Percentiles rank a stretch among this genome's conserved stretches.
phyloP scores from a whole-genome alignment of 1,140 invertebrate genomes.

The Limonius californicus region DNA sequence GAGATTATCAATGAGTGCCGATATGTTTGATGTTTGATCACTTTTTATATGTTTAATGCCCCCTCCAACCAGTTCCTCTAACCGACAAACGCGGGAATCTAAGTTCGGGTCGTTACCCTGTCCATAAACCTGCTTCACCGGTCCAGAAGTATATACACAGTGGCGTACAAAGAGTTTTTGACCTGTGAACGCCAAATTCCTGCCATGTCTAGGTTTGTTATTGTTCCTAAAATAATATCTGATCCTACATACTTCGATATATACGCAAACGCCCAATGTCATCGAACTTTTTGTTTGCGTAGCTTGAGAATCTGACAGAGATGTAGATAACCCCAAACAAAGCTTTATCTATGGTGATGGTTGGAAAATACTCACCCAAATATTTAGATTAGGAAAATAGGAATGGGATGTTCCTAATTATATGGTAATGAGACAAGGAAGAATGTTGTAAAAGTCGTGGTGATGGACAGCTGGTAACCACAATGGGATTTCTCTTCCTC shows the following conservation, averaged over 20 bases:
- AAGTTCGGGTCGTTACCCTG: slow-evolving; percentile 32
- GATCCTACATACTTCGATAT: background rate
- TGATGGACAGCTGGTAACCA: too few relatives aligned
- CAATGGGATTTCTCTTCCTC: too few relatives aligned
- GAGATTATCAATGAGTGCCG: slow-evolving; percentile 8
- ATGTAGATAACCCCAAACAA: too few relatives aligned
- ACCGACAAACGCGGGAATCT: slow-evolving; percentile 34
- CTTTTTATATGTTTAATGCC: slow-evolving; percentile 17
- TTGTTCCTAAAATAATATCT: slow-evolving; percentile 7
- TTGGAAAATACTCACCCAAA: too few relatives aligned
- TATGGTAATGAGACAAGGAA: too few relatives aligned
- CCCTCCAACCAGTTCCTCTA: slow-evolving; percentile 28
- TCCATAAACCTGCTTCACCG: slow-evolving; percentile 33
- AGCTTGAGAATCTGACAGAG: too few relatives aligned
- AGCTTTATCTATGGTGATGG: too few relatives aligned
- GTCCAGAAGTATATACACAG: slow-evolving; percentile 23
- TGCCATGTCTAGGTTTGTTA: background rate
- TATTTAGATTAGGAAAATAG: too few relatives aligned
- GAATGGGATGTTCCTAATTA: too few relatives aligned
- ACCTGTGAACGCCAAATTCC: background rate
- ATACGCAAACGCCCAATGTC: too few relatives aligned
- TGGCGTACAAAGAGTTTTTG: slow-evolving; percentile 9
- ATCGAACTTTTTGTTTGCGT: too few relatives aligned
- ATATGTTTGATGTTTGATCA: slow-evolving; percentile 7
- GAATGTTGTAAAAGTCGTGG: too few relatives aligned